Base-by-base conservation (phyloP, 2,113 vertebrate genomes). In the Poecile atricapillus region DNA sequence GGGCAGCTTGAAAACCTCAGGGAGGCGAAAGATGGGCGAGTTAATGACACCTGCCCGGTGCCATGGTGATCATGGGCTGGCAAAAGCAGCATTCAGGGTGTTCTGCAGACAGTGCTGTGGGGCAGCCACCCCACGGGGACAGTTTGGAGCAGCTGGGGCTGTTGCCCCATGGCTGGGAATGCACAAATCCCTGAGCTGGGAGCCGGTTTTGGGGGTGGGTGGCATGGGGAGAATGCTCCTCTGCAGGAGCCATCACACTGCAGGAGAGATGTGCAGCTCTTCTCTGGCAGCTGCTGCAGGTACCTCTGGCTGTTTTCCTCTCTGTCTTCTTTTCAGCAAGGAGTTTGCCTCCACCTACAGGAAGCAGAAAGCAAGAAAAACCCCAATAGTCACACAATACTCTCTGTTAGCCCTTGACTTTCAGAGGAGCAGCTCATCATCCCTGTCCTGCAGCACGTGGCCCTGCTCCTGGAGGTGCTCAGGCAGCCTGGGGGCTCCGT, bases 321-420 rank as follows among this genome's bases (percentile, higher is more conserved):
- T 35, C 70, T 30, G 18, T 70, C 43, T 53, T 39, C 85, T 91
- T 79, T 74, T 98, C 97, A 94, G 75, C 95, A 95, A 97, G 97
- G 98, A 86, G 95, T 98, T 94, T 98, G 98, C 97, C 75, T 98
- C 98, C 98, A 98, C 97, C 98, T 98, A 93, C 98, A 97, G 98
- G 98, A 97, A 96, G 81, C 85, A 89, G 78, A 89, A 95, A 90
- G 96, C 81, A 94, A 91, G 67, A 68, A 78, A 35, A 37, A 3
- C 46, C 79, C 82, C 78, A 31, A 1, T 8, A 31, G 73, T 47
- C 20, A 1, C 43, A 6, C 20, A 13, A 0, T 15, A 5, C 53
- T 8, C 13, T 53, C 44, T 15, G 49, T 27, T 41, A 59, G 83
- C 31, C 58, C 74, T 70, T 7, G 0, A 82, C 59, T 70, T 47